Evolutionary conservation across 1,140 invertebrate species (phyloP), one percentile per base, ranked within the genome.

Genomic region (Lepidurus couesii): DNA sequence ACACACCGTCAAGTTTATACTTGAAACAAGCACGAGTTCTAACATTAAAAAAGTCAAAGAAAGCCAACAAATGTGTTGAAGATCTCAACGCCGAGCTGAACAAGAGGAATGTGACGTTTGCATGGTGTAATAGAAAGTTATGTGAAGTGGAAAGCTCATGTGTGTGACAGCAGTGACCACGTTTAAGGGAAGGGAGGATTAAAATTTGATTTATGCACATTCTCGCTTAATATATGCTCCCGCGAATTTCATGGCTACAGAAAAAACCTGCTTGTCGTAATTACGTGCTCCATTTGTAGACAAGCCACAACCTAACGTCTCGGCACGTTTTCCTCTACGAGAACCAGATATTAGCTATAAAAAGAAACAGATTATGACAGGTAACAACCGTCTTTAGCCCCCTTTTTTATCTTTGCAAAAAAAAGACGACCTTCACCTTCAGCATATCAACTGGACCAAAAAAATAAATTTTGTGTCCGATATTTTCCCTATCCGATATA

Each of bases 311-410:
- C 53, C 4, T 7, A 13, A 65, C 13, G 53, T 34, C 34, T 34
- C 53, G 53, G 13, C 21, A 1, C 21, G 9, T 9, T 65, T n/a
- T 7, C 53, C n/a, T 16, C 13, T 65, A 13, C 16, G 21, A 21
- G 53, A 65, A 65, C 53, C 16, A n/a, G 53, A 65, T 65, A 65
- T 11, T 65, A 21, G 53, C 13, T n/a, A 21, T 65, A 65, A 65
- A 65, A 65, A 21, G 21, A 65, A 65, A 65, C 53, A 65, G 53
- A 65, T 65, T 65, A 65, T 65, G 53, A 65, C 53, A 65, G 13
- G 53, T 21, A 7, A 65, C 53, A 13, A 4, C 21, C 8, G 0
- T 34, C 53, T 16, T 9, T 65, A 65, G 53, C 53, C 16, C 53
- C 13, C 34, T 34, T 34, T 65, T 65, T 65, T 11, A 9, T 21